Evolutionary conservation across 1,140 invertebrate genomes (phyloP), one percentile per base, ranked within the genome.

Genomic region (Drosophila nikananu): DNA sequence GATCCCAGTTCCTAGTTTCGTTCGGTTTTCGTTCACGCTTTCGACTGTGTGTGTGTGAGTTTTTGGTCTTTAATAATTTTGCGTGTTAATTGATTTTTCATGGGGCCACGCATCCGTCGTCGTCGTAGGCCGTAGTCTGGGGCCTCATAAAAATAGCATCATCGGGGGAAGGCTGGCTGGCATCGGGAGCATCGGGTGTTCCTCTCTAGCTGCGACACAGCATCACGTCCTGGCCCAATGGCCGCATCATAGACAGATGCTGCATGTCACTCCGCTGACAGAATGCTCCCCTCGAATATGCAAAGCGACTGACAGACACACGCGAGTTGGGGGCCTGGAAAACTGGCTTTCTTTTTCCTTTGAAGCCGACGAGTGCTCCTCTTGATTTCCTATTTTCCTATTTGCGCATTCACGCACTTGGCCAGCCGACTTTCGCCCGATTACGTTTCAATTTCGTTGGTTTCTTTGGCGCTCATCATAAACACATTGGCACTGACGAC

Each of bases 1-100:
- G 51, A 54, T 42, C 71, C 37, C 51, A 75, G 71, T 65, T 51
- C 32, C 60, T 44, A 57, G 54, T 39, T 63, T 66, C 32, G 71
- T 76, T 75, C 44, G 65, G 52, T 10, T 74, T 82, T 61, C 70
- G 77, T 70, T 70, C 70, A 35, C 30, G 13, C 51, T 46, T 78
- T 79, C 77, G 41, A 19, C 58, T 65, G 35, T 25, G 44, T 72
- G 44, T 72, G 59, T 72, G 77, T 77, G 52, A 44, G 63, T 63
- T 79, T 75, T 83, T 89, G 42, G 86, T 84, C 81, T 90, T 90
- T 90, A 90, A 90, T 90, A 90, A 91, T 90, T 90, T 84, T 91
- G 86, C 86, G 86, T 90, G 86, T 90, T 90, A 90, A 90, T 90
- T 90, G 86, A 90, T 90, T 90, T 89, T 90, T 90, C 86, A 91